Evolutionary conservation across 2,888 invertebrate species (phyloP).

Genomic region (Plagodis pulveraria): DNA sequence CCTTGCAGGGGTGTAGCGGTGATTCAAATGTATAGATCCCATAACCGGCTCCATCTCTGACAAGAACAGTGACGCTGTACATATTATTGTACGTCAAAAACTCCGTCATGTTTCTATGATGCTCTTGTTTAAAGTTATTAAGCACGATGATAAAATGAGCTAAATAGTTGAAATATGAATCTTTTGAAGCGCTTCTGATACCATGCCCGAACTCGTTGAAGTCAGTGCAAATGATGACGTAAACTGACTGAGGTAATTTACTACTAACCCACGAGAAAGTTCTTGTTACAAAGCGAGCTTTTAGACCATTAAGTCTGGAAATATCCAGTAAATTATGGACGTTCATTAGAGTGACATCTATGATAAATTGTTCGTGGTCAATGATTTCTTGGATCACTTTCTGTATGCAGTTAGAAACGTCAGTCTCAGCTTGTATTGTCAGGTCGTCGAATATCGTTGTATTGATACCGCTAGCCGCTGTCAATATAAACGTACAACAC

Average conservation of each 20-base stretch:
- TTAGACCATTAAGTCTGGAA: conserved; percentile 38
- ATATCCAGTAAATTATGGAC: conserved; percentile 37
- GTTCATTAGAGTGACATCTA: conserved; percentile 46
- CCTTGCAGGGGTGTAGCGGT: conserved; percentile 25
- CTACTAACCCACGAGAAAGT: conserved; percentile 35
- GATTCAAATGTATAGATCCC: conserved; percentile 28
- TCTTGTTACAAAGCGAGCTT: conserved; percentile 43
- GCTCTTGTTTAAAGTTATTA: conserved; percentile 27
- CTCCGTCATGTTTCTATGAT: conserved; percentile 33
- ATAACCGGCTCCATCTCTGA: conserved; percentile 18
- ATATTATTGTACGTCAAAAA: conserved; percentile 42
- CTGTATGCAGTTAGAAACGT: conserved; percentile 34
- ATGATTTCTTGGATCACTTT: conserved; percentile 36
- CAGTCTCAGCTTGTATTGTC: not conserved
- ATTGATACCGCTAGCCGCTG: no score
- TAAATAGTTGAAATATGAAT: conserved; percentile 48
- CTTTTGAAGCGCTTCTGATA: conserved; percentile 35
- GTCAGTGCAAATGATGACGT: conserved; percentile 42
- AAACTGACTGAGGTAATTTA: conserved; percentile 36
- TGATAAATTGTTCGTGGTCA: conserved; percentile 13
- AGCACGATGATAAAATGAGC: conserved; percentile 49
- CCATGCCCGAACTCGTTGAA: conserved; percentile 40
- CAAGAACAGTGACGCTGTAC: conserved; percentile 32
- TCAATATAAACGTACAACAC: no score
- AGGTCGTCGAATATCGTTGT: no score